Evolutionary conservation across 2,797 vertebrate genomes (phyloP).

Genomic region (Dryobates pubescens): DNA sequence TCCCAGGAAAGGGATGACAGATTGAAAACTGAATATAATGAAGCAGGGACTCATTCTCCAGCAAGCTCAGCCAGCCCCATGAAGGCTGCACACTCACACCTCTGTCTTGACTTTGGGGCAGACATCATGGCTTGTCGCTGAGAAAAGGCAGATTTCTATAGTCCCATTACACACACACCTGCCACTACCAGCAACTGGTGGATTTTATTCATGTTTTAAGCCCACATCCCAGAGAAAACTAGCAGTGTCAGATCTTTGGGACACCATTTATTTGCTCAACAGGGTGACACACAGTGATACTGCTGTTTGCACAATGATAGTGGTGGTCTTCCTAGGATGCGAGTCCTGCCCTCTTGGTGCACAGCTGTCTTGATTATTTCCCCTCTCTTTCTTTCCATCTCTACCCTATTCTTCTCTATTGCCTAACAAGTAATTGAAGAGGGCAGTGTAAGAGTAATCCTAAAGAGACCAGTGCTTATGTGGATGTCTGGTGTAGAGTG

Average conservation of each 20-base stretch:
- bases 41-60: neutral
- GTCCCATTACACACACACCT: neutral
- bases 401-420: neutral
- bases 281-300: neutral
- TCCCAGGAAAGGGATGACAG: neutral
- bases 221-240: neutral
- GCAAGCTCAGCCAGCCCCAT: neutral
- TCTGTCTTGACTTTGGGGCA: neutral
- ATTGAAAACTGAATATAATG: neutral
- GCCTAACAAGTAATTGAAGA: neutral
- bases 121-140: neutral
- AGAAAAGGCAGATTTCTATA: neutral
- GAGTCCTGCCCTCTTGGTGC: neutral
- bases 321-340: neutral
- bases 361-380: rapidly evolving
- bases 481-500: neutral
- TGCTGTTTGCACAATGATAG: neutral
- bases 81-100: neutral
- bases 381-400: neutral
- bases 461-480: neutral
- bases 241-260: neutral
- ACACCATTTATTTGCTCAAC: neutral
- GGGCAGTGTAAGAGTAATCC: neutral
- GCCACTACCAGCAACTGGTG: neutral
- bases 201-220: neutral